Percentiles rank a stretch among this genome's conserved stretches.
phyloP scores from a whole-genome alignment of 1,140 invertebrate genomes.

The Aradophagus sp. region DNA sequence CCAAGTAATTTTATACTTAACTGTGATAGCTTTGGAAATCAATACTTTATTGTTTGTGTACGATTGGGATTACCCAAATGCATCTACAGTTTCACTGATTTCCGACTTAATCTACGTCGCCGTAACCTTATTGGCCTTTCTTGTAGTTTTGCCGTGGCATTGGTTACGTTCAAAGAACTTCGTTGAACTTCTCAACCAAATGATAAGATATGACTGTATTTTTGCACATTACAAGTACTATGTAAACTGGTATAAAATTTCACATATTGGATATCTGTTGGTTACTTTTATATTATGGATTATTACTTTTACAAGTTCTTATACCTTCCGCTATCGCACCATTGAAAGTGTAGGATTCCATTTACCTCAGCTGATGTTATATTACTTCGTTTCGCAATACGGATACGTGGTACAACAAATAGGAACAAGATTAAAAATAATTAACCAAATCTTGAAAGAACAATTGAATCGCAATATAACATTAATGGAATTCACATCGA shows the following conservation, averaged over 20 bases:
- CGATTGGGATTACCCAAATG: slow-evolving; percentile 18
- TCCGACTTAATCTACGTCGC: slow-evolving; percentile 11
- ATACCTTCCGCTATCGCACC: slow-evolving; percentile 4
- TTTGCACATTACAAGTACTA: slow-evolving; percentile 1
- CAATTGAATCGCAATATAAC: background rate
- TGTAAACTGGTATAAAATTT: background rate
- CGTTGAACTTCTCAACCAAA: too few relatives aligned
- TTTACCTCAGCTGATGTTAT: slow-evolving; percentile 12
- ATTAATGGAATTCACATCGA: too few relatives aligned
- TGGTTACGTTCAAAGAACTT: slow-evolving; percentile 8
- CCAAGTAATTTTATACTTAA: slow-evolving; percentile 12
- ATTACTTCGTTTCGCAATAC: slow-evolving; percentile 15
- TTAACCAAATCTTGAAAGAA: slow-evolving; percentile 13
- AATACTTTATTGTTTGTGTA: slow-evolving; percentile 14
- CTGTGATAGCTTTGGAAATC: slow-evolving; percentile 4
- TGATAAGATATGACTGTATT: slow-evolving; percentile 5
- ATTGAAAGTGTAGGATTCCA: slow-evolving; percentile 14
- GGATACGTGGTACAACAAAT: slow-evolving; percentile 7
- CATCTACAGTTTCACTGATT: slow-evolving; percentile 1
- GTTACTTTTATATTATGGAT: slow-evolving; percentile 1
- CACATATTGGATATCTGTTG: background rate
- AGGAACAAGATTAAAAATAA: background rate
- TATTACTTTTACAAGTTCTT: slow-evolving; percentile 9
- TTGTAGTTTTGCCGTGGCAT: background rate
- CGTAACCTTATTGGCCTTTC: slow-evolving; percentile 2